Conservation (phyloP, 2,113 vertebrate species). For the Pterocles orientalis region DNA sequence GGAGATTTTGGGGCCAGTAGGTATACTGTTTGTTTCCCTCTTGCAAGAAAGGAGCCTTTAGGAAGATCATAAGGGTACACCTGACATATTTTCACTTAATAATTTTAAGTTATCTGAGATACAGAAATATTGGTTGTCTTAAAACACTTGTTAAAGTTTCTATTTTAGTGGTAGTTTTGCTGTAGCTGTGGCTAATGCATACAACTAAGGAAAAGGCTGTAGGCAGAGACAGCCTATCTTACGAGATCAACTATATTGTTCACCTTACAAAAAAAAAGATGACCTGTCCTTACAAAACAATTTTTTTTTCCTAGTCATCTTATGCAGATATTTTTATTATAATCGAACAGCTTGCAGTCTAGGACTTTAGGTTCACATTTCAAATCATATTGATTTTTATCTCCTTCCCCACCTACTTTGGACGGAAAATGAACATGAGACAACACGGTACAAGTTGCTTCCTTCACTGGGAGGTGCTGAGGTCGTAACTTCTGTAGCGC, state of each 20-base stretch:
- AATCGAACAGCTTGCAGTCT: background rate
- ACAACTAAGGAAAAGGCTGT: background rate
- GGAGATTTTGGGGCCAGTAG: background rate
- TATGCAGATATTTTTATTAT: background rate
- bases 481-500: background rate
- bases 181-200: background rate
- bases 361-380: background rate
- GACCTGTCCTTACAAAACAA: background rate
- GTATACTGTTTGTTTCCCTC: background rate
- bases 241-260: background rate
- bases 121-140: background rate
- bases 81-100: background rate
- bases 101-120: background rate
- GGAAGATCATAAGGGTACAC: background rate
- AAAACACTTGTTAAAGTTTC: background rate
- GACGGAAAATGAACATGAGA: background rate
- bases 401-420: background rate
- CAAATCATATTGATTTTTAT: background rate
- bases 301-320: background rate
- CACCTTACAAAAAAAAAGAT: accelerated
- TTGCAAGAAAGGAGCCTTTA: background rate
- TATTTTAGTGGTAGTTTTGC: background rate
- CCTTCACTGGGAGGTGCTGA: background rate
- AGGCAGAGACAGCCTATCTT: background rate
- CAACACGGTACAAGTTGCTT: background rate